Base-by-base conservation (phyloP, 2,888 invertebrate genomes). In the Trachelus tabidus region DNA sequence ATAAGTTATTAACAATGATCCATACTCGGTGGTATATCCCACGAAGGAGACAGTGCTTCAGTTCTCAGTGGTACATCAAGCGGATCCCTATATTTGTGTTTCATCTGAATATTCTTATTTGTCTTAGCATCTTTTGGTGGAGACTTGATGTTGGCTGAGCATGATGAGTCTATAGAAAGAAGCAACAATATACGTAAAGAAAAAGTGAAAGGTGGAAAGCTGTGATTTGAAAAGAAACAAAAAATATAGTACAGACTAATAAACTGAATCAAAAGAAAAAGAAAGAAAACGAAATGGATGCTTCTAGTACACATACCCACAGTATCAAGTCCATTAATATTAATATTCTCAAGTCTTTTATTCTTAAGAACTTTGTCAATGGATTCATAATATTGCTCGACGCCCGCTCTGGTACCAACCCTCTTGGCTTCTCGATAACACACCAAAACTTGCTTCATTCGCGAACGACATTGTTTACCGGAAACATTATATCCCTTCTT, bases 391-490 rank as follows among this genome's bases (percentile, higher is more conserved):
- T 91, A 91, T 73, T 90, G 90, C 73, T 92, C 91, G 4, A 92
- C 89, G 3, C 89, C 89, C 56, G 87, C 89, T 1, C 85, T 83
- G 12, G 90, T 90, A 1, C 90, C 90, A 40, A 87, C 86, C 79
- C 88, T 85, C 75, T 91, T 91, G 12, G 91, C 90, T 79, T 92
- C 92, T 1, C 90, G 87, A 81, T 92, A 92, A 77, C 91, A 91
- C 2, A 91, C 89, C 34, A 92, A 76, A 0, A 92, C 89, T 37
- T 91, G 91, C 78, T 92, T 92, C 88, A 92, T 92, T 34, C 92
- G 85, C 2, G 91, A 91, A 76, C 90, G 86, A 81, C 92, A 92
- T 75, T 92, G 92, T 77, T 90, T 91, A 0, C 87, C 89, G 3
- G 86, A 86, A 1, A 91, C 91, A 74, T 87, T 87, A 79, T 91